phyloP scores from a whole-genome alignment of 2,113 vertebrate genomes.

The Pelvicachromis taeniatus region DNA sequence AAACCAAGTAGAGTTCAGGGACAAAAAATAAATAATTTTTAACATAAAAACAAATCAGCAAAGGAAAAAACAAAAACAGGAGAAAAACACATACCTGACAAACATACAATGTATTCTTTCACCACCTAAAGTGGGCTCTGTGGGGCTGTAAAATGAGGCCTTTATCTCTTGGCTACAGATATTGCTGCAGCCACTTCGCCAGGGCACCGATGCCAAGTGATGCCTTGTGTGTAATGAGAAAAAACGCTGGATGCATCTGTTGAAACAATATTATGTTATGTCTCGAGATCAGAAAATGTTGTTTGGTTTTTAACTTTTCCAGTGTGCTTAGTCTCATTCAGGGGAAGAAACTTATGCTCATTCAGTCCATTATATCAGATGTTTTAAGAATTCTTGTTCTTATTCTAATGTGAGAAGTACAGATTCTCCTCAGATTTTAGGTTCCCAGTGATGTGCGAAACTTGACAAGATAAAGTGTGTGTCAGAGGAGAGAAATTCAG shows the following conservation, averaged over 20 bases:
- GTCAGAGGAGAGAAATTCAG: conserved; percentile 22
- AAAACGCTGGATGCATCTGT: not conserved
- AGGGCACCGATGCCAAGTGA: not conserved
- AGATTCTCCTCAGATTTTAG: not conserved
- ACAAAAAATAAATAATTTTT: not conserved
- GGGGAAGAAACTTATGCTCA: not conserved
- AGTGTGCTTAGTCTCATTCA: not conserved
- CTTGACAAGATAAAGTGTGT: conserved; percentile 41
- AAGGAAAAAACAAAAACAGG: not conserved
- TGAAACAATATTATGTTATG: not conserved
- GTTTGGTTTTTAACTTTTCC: not conserved
- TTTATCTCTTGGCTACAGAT: not conserved
- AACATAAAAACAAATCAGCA: not conserved
- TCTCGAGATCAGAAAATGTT: not conserved
- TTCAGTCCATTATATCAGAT: not conserved
- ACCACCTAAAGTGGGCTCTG: not conserved
- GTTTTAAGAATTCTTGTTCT: not conserved
- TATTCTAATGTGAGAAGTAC: not conserved
- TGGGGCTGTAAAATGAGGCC: not conserved
- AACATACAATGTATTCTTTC: not conserved
- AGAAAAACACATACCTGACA: not conserved
- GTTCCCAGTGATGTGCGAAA: conserved; percentile 47
- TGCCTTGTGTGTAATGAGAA: not conserved
- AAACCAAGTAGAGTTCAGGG: not conserved
- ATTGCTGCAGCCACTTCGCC: not conserved